These are phyloP conservation scores for Tiliacea aurago DNA, from an alignment of 2,888 invertebrate genomes.

Conservation along the genomic window DNA sequence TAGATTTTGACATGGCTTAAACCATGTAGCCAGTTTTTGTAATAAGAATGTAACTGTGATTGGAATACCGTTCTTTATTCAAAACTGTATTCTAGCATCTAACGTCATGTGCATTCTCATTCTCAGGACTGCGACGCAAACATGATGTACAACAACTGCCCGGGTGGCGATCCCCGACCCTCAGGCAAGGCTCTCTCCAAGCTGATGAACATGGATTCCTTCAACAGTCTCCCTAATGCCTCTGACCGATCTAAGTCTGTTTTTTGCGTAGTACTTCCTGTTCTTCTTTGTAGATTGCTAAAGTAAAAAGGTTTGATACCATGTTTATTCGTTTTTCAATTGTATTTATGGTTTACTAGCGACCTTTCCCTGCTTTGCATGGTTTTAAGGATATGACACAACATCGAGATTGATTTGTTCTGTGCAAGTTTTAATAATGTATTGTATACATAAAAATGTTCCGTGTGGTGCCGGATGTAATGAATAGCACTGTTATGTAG, in stretches of 20 bases:
- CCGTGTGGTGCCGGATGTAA: too few relatives aligned
- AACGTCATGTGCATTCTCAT: conserved; percentile 3
- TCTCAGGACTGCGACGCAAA: conserved; percentile 82
- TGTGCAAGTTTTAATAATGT: too few relatives aligned
- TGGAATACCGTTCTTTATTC: too few relatives aligned
- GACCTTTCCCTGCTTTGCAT: neutral
- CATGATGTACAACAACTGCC: conserved; percentile 81
- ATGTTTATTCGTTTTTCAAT: neutral
- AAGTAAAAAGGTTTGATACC: conserved; percentile 30
- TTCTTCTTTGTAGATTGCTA: conserved; percentile 29
- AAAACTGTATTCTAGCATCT: neutral
- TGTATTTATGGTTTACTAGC: neutral
- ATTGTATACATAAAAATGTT: too few relatives aligned
- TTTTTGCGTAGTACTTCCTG: neutral
- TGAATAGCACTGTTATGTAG: too few relatives aligned
- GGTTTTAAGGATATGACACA: neutral
- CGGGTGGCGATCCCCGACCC: conserved; percentile 83
- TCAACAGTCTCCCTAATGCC: neutral
- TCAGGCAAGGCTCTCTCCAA: conserved; percentile 67
- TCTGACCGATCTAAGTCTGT: neutral
- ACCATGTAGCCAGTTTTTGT: too few relatives aligned
- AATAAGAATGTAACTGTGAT: too few relatives aligned
- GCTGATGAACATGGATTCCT: conserved; percentile 69
- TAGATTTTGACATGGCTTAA: too few relatives aligned
- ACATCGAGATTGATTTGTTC: neutral